phyloP scores from a whole-genome alignment of 92 coral and sea anemone genomes.

The Hydrozoanthus gracilis region DNA sequence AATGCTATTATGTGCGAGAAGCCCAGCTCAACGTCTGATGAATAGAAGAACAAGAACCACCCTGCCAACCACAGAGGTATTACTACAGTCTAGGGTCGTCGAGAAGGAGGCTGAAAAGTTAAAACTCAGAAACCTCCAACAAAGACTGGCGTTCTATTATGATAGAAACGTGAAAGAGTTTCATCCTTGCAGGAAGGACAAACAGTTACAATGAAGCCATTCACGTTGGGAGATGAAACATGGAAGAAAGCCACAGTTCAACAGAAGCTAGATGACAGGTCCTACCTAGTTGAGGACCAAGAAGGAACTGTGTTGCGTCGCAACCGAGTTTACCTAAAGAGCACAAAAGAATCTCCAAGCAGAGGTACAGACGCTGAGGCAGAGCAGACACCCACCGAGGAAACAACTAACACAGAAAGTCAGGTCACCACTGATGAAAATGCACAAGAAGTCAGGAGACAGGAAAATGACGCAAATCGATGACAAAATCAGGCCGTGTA shows the following conservation, averaged over 20 bases:
- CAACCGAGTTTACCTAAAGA: slow-evolving; percentile 38
- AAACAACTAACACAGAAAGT: too few relatives aligned
- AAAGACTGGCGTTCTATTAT: slow-evolving; percentile 4
- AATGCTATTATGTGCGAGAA: slow-evolving; percentile 36
- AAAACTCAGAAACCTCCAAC: background rate
- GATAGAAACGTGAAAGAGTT: slow-evolving; percentile 1
- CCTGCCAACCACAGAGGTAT: slow-evolving; percentile 18
- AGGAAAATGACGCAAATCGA: too few relatives aligned
- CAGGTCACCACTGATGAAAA: too few relatives aligned
- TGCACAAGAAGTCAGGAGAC: too few relatives aligned
- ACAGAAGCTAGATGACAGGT: slow-evolving; percentile 41
- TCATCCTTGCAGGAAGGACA: background rate
- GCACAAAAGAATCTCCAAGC: background rate
- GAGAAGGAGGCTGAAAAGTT: too few relatives aligned
- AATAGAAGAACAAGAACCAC: slow-evolving; percentile 28
- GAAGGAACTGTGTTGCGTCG: slow-evolving; percentile 19
- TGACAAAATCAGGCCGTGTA: too few relatives aligned
- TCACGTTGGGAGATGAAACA: slow-evolving; percentile 13
- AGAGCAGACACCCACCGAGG: too few relatives aligned
- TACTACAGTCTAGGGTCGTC: slow-evolving; percentile 1
- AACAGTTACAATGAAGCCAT: slow-evolving; percentile 28
- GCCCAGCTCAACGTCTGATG: slow-evolving; percentile 46
- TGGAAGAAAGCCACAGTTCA: slow-evolving; percentile 43
- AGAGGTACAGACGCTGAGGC: too few relatives aligned
- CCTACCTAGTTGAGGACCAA: slow-evolving; percentile 21